Conservation (phyloP, 92 coral and sea anemone species). For the Bergia sp. region DNA sequence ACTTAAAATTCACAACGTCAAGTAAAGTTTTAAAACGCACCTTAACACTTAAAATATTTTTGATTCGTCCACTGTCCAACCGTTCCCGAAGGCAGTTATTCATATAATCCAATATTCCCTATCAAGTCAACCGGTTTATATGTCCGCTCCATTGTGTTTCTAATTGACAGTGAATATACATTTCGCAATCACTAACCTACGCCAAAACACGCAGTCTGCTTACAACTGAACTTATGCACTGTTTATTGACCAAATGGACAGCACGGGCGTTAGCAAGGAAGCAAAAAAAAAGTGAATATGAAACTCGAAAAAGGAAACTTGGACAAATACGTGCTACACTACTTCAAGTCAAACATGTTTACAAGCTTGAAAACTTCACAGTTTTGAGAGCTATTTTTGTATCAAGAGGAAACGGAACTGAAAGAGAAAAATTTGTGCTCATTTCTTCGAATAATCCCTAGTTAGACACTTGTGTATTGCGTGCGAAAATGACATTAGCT, state of each 20-base stretch:
- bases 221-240: neutral
- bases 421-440: neutral
- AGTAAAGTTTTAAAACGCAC: neutral
- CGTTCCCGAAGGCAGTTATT: slow-evolving; percentile 20
- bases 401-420: neutral
- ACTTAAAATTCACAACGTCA: no score
- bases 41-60: neutral
- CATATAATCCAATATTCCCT: slow-evolving; percentile 9
- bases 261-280: neutral
- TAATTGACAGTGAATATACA: slow-evolving; percentile 36
- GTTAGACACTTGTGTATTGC: neutral
- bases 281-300: neutral
- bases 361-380: neutral
- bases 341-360: neutral
- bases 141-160: slow-evolving; percentile 19
- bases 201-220: neutral
- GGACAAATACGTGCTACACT: no score
- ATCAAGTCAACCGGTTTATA: slow-evolving; percentile 35
- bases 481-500: slow-evolving; percentile 27
- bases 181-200: slow-evolving; percentile 18
- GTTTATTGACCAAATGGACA: slow-evolving; percentile 14
- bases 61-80: neutral
- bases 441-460: neutral
- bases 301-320: neutral
- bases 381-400: neutral